These are phyloP conservation scores for Hozukius guyotensis DNA, from an alignment of 2,797 vertebrate genomes.

Conservation along the genomic window DNA sequence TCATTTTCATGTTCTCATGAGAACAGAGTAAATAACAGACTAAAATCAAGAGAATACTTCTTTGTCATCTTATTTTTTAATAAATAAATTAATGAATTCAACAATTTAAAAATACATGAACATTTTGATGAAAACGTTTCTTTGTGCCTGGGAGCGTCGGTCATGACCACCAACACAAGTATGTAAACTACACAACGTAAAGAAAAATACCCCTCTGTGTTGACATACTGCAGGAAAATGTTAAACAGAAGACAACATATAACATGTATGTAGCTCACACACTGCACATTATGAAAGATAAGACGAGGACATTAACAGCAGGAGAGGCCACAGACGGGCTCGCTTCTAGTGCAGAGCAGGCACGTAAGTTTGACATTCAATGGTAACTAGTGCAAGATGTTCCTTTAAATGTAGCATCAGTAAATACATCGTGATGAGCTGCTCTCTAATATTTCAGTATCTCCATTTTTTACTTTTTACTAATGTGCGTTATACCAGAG, in stretches of 20 bases:
- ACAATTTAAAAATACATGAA: conserved; percentile 20
- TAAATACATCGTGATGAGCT: not conserved
- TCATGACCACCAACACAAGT: not conserved
- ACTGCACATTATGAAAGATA: conserved; percentile 34
- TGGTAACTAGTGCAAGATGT: conserved; percentile 41
- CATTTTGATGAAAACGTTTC: conserved; percentile 12
- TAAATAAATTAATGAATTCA: conserved; percentile 42
- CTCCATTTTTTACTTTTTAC: not conserved
- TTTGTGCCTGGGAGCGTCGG: not conserved
- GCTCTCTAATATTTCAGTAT: not conserved
- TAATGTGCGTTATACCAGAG: not conserved
- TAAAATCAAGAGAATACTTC: not conserved
- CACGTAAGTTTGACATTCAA: conserved; percentile 57
- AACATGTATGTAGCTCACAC: not conserved
- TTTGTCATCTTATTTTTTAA: conserved; percentile 57
- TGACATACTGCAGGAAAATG: not conserved
- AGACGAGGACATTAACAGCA: conserved; percentile 1
- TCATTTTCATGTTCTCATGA: conserved; percentile 3
- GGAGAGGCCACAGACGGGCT: not conserved
- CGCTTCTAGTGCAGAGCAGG: conserved; percentile 25
- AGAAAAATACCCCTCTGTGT: not conserved
- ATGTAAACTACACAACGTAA: conserved; percentile 10
- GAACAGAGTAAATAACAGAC: not conserved
- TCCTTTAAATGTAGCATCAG: conserved; percentile 8
- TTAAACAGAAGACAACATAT: not conserved